These are phyloP conservation scores for Podarcis muralis DNA, from an alignment of 2,113 vertebrate genomes.

Conservation along the genomic window DNA sequence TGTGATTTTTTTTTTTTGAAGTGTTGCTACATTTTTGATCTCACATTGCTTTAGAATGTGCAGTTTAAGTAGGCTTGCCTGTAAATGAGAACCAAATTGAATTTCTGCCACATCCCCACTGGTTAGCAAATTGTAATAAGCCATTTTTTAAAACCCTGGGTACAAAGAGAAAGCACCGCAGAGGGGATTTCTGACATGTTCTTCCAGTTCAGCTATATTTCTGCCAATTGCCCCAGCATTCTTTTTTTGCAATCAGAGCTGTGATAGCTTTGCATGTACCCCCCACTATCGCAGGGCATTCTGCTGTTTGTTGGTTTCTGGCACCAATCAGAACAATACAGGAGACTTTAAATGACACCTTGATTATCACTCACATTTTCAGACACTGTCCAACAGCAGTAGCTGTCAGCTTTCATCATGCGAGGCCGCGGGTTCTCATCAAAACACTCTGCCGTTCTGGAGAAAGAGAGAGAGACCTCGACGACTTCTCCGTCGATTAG, in stretches of 20 bases:
- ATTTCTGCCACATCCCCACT: too few species aligned
- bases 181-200: constrained; percentile 20
- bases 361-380: constrained; percentile 70
- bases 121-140: too few species aligned
- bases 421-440: constrained; percentile 1
- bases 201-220: background rate
- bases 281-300: background rate
- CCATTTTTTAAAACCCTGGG: too few species aligned
- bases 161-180: constrained; percentile 44
- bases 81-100: too few species aligned
- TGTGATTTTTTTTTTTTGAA: too few species aligned
- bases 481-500: background rate
- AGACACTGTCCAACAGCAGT: constrained; percentile 36
- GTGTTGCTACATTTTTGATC: too few species aligned
- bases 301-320: background rate
- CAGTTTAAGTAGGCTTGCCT: too few species aligned
- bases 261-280: background rate
- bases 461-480: background rate
- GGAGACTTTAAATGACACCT: constrained; percentile 55
- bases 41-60: too few species aligned
- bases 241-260: background rate
- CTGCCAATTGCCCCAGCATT: constrained; percentile 30
- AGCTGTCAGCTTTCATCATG: constrained; percentile 44
- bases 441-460: background rate
- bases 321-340: constrained; percentile 31